Evolutionary conservation across 2,797 vertebrate species (phyloP), one percentile per base, ranked within the genome.

Genomic region (Mus caroli): DNA sequence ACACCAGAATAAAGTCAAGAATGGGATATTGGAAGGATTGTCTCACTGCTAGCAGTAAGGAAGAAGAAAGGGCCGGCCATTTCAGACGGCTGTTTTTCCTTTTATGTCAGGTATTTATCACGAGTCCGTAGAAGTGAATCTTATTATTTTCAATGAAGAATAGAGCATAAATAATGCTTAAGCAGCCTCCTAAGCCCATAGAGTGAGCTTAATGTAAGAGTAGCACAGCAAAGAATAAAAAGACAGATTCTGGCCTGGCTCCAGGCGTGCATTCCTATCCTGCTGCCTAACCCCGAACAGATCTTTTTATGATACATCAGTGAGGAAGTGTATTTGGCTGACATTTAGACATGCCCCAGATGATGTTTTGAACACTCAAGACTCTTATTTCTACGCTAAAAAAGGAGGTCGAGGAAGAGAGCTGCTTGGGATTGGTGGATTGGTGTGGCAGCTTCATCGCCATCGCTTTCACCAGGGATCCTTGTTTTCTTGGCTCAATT

Each of bases 281-380:
- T 92, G 60, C 77, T 52, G 19, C 46, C 26, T 91, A 75, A 64
- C 85, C 26, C 88, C 1, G 8, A 43, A 24, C 14, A 28, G 22
- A 37, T 89, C 56, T 58, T 78, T 88, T 75, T 80, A 69, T 67
- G 80, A 69, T 87, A 73, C 52, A 34, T 91, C 91, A 92, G 9
- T 34, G 60, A 78, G 31, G 73, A 90, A 52, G 73, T 79, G 15
- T 26, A 15, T 91, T 69, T 83, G 75, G 26, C n/a, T 60, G 94
- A 56, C 20, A 58, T 58, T 90, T 52, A 75, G 46, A 86, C 75
- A 92, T 71, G 75, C 20, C 56, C 14, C 56, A 89, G 50, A 37
- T 26, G 52, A 86, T 67, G 50, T 54, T 88, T 83, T 78, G 88
- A 91, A 86, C 31, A 75, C 54, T 11, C 62, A 78, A 62, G 26